Evolutionary conservation across 2,113 vertebrate genomes (phyloP), one percentile per base, ranked within the genome.

Genomic region (Psilopogon haemacephalus): DNA sequence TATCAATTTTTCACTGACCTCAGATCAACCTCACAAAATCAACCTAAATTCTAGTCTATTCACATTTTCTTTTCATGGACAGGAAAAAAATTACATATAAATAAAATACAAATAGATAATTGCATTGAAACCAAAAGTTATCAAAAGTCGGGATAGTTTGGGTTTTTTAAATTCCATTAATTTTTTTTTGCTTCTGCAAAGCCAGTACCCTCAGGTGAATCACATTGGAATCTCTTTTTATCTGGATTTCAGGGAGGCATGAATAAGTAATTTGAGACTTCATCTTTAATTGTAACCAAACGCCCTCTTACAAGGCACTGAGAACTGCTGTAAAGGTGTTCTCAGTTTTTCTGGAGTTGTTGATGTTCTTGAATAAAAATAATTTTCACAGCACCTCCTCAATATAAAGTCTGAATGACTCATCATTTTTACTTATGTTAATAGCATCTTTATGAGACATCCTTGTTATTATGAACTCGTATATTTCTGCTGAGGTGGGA

Each of bases 1-100:
- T 96, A 96, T 95, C 97, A 97, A 93, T 97, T 97, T 96, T 97
- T 95, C 33, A 5, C 90, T 97, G 97, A 97, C 97, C 97, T 97
- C 93, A 77, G 79, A 67, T 95, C 97, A 96, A 96, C 96, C 97
- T 96, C 95, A 82, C 93, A 96, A 96, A 97, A 91, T 73, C 40
- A 84, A 90, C 84, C 72, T 84, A 85, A 76, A 77, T 95, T 94
- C 74, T 94, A 84, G 74, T 85, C 90, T 80, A 77, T 64, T 96
- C 70, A 32, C 78, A 30, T 89, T 93, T 96, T 95, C 76, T 73
- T 30, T 32, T 24, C 12, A 14, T 30, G n/a, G 15, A 19, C 17
- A 72, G 35, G 75, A 48, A 91, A 88, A 84, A 5, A 93, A 18
- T 64, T 21, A 7, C 20, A 46, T 23, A 50, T 6, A 12, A 50